phyloP scores from a whole-genome alignment of 1,140 invertebrate species.

The Temnothorax nylanderi region DNA sequence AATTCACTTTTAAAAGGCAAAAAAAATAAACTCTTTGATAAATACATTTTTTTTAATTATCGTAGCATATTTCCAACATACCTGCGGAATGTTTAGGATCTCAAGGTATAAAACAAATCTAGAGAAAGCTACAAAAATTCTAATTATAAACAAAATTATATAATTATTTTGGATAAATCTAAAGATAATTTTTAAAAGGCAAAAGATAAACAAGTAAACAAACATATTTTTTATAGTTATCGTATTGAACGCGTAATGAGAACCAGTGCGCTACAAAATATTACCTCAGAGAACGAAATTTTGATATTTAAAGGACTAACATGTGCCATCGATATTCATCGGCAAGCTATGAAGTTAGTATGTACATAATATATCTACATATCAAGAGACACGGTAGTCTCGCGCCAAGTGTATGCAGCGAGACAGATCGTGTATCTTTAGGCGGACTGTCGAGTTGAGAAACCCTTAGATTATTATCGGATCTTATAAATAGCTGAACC shows the following conservation, averaged over 20 bases:
- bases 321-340: slow-evolving; percentile 26
- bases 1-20: too few relatives aligned
- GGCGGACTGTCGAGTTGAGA: too few relatives aligned
- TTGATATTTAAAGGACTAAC: background rate
- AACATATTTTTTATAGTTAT: slow-evolving; percentile 19
- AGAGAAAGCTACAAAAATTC: background rate
- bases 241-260: slow-evolving; percentile 3
- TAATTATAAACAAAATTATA: background rate
- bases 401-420: too few relatives aligned
- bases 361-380: too few relatives aligned
- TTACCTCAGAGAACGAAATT: background rate
- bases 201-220: too few relatives aligned
- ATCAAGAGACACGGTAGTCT: too few relatives aligned
- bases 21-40: too few relatives aligned
- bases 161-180: background rate
- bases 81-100: background rate
- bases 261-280: background rate
- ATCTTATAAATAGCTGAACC: too few relatives aligned
- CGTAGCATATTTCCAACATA: background rate
- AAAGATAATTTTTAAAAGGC: background rate
- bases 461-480: too few relatives aligned
- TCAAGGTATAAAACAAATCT: background rate
- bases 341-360: slow-evolving; percentile 20
- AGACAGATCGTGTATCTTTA: too few relatives aligned
- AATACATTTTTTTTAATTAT: too few relatives aligned